These are phyloP conservation scores for Drosophila willistoni DNA, from an alignment of 1,140 invertebrate genomes.

Conservation along the genomic window DNA sequence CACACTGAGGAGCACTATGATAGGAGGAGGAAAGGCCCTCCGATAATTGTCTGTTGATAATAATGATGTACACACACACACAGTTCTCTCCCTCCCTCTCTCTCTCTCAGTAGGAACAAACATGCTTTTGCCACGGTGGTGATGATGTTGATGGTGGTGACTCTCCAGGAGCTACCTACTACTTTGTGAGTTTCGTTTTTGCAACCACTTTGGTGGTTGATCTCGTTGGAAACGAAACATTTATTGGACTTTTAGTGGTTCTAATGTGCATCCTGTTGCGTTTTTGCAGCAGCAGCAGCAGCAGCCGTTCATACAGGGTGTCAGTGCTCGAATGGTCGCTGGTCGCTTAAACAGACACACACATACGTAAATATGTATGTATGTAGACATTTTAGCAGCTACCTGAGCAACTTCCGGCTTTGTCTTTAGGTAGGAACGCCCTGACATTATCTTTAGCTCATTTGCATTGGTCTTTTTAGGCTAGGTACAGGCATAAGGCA, in stretches of 20 bases:
- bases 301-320: conserved; percentile 40
- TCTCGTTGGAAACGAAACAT: conserved; percentile 29
- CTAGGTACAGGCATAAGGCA: background rate
- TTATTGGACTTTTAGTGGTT: conserved; percentile 67
- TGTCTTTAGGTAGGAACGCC: background rate
- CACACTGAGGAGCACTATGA: conserved; percentile 13
- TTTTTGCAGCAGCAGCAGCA: conserved; percentile 1
- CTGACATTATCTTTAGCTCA: conserved; percentile 30
- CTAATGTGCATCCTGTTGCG: conserved; percentile 76
- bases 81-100: no score
- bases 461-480: conserved; percentile 32
- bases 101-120: background rate
- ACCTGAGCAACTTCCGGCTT: conserved; percentile 71
- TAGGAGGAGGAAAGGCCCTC: conserved; percentile 34
- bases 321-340: background rate
- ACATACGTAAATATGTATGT: conserved; percentile 2
- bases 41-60: conserved; percentile 70
- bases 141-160: conserved; percentile 31
- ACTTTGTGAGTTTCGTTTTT: conserved; percentile 8
- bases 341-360: no score
- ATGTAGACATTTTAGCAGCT: conserved; percentile 38
- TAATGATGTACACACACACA: conserved; percentile 39
- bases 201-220: conserved; percentile 21
- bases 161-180: conserved; percentile 5
- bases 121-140: background rate